phyloP scores from a whole-genome alignment of 2,113 vertebrate genomes.

The Carollia perspicillata region DNA sequence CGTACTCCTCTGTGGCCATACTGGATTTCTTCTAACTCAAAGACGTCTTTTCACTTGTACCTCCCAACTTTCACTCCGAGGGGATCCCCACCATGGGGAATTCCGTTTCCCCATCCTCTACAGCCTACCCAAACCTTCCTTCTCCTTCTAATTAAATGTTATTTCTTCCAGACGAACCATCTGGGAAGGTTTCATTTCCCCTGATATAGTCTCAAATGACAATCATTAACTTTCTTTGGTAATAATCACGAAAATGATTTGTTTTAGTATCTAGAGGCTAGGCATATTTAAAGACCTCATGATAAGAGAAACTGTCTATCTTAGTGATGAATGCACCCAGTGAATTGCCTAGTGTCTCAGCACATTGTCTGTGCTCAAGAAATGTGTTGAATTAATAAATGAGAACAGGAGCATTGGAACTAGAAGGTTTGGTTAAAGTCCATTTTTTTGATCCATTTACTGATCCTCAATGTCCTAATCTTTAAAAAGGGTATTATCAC shows the following conservation, averaged over 20 bases:
- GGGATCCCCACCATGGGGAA: neutral
- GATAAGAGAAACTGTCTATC: neutral
- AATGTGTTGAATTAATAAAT: neutral
- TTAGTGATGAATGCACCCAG: neutral
- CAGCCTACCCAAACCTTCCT: neutral
- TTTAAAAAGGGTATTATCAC: neutral
- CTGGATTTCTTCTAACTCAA: neutral
- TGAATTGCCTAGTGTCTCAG: neutral
- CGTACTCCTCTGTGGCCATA: neutral
- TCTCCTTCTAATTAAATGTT: neutral
- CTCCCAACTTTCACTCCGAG: neutral
- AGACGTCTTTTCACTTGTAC: neutral
- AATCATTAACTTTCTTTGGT: neutral
- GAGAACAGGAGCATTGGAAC: neutral
- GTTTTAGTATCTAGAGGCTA: neutral
- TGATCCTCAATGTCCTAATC: neutral
- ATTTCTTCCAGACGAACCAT: neutral
- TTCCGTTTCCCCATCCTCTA: neutral
- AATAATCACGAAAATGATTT: neutral
- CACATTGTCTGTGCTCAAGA: neutral
- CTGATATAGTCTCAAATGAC: neutral
- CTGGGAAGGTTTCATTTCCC: neutral
- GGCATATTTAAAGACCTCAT: neutral
- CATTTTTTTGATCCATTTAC: neutral
- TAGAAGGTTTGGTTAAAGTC: neutral